A percentile compares a stretch with the other conserved stretches of the same genome.
Conservation (phyloP, 2,113 vertebrate genomes). For the Zosterops lateralis region DNA sequence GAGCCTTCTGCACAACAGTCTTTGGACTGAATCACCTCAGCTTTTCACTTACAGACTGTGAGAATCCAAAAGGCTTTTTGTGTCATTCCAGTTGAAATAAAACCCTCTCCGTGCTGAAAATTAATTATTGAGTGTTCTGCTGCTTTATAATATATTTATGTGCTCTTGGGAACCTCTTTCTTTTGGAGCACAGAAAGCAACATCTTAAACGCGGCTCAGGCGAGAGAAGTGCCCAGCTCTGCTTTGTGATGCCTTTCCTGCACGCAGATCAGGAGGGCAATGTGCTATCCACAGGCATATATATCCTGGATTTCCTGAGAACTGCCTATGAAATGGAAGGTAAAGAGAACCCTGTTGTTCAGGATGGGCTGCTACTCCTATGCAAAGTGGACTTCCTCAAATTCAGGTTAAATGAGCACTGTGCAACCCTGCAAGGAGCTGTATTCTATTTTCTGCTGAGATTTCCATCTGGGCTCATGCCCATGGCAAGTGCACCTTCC, state of each 20-base stretch:
- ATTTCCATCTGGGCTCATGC: neutral
- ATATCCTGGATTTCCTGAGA: neutral
- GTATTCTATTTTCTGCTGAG: neutral
- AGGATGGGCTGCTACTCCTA: neutral
- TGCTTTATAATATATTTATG: conserved; percentile 49
- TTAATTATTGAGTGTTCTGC: conserved; percentile 51
- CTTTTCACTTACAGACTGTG: neutral
- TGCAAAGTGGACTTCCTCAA: neutral
- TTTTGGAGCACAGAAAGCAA: neutral
- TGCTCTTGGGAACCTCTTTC: neutral
- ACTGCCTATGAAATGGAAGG: neutral
- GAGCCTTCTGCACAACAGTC: neutral
- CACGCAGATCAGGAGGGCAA: neutral
- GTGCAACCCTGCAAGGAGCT: neutral
- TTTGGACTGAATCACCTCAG: neutral
- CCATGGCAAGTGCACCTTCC: neutral
- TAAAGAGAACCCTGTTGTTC: neutral
- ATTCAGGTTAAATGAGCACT: neutral
- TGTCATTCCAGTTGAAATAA: neutral
- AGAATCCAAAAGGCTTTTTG: conserved; percentile 10
- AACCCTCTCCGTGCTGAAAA: conserved; percentile 6
- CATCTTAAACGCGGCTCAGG: neutral
- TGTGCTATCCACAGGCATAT: neutral
- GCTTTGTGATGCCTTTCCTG: neutral
- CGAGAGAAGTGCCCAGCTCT: neutral